Conservation (phyloP, 2,888 invertebrate genomes). For the Ptychoptera contaminata region DNA sequence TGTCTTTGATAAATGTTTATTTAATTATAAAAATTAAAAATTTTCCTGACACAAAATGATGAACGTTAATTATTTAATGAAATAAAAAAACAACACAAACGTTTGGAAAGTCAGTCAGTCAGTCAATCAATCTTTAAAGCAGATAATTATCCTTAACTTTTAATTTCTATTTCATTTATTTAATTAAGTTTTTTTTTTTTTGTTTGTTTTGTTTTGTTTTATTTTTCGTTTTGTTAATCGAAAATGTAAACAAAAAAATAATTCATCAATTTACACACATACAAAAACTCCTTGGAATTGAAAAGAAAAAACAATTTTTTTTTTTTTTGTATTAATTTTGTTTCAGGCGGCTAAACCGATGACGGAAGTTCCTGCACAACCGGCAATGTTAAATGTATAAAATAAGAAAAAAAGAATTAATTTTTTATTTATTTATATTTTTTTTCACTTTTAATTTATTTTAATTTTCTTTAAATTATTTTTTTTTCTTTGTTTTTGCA, state of each 20-base stretch:
- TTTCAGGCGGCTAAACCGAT: constrained; percentile 56
- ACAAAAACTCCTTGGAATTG: background rate
- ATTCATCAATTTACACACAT: constrained; percentile 9
- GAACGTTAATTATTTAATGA: too few species aligned
- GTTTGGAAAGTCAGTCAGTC: too few species aligned
- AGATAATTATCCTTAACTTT: background rate
- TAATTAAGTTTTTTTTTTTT: background rate
- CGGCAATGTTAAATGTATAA: constrained; percentile 33
- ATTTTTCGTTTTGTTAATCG: constrained; percentile 11
- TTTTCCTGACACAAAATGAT: too few species aligned
- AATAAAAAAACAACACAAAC: too few species aligned
- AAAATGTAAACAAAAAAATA: background rate
- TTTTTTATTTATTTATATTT: constrained; percentile 9
- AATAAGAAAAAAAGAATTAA: constrained; percentile 8
- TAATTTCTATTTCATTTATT: background rate
- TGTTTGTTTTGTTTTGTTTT: constrained; percentile 1
- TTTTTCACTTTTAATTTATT: constrained; percentile 6
- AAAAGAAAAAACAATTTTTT: constrained; percentile 5
- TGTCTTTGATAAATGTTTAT: too few species aligned
- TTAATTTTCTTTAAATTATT: background rate
- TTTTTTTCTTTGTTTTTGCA: background rate
- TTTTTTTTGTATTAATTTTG: constrained; percentile 26
- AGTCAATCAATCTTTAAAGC: too few species aligned
- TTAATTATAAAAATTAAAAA: too few species aligned
- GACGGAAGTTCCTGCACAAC: constrained; percentile 43